These are phyloP conservation scores for Sphecodes monilicornis DNA, from an alignment of 2,888 invertebrate genomes.

Conservation along the genomic window DNA sequence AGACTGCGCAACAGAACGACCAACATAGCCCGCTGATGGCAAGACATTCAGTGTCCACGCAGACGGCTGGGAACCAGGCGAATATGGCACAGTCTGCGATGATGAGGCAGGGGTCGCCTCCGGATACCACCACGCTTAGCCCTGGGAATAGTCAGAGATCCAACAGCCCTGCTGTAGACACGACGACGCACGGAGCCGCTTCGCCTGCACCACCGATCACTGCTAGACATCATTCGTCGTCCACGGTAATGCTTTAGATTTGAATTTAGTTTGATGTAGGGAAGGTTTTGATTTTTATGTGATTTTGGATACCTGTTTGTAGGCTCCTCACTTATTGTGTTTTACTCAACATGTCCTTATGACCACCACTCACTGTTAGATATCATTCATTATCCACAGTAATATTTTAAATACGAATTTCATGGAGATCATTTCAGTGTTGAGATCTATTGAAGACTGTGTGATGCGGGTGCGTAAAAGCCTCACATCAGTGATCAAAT, in stretches of 20 bases:
- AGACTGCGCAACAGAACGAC: conserved; percentile 74
- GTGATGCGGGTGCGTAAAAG: too few relatives aligned
- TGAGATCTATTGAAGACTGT: too few relatives aligned
- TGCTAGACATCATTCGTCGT: conserved; percentile 79
- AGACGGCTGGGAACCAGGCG: conserved; percentile 86
- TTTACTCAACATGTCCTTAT: too few relatives aligned
- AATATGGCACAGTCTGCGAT: conserved; percentile 83
- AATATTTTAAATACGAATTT: too few relatives aligned
- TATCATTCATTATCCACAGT: too few relatives aligned
- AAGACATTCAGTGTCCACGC: conserved; percentile 91
- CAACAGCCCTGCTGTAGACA: conserved; percentile 83
- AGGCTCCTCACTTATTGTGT: too few relatives aligned
- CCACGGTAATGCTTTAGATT: conserved; percentile 72
- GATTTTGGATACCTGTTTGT: too few relatives aligned
- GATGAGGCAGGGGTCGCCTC: conserved; percentile 88
- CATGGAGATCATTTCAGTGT: too few relatives aligned
- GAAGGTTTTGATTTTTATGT: too few relatives aligned
- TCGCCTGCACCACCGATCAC: conserved; percentile 82
- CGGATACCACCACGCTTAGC: conserved; percentile 94
- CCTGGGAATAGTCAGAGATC: conserved; percentile 86
- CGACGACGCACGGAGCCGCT: conserved; percentile 83
- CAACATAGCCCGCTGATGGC: conserved; percentile 81
- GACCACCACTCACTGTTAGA: too few relatives aligned
- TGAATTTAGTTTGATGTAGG: neutral
- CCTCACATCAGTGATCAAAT: too few relatives aligned